phyloP scores from a whole-genome alignment of 2,797 vertebrate species.

The Nasua narica region DNA sequence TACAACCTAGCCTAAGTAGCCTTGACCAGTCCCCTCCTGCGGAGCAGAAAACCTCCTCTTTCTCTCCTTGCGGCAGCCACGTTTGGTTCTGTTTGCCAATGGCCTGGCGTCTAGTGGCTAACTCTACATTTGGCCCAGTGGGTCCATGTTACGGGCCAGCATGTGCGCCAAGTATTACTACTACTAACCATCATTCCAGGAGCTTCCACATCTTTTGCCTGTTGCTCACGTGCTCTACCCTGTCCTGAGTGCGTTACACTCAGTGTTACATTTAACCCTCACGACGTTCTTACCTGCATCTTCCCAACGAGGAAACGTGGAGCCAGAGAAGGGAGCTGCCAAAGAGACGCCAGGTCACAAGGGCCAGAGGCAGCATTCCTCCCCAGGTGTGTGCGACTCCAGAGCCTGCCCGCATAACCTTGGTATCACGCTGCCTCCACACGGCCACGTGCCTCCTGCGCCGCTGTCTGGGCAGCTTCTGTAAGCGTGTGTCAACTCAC shows the following conservation, averaged over 20 bases:
- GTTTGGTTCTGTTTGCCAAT: neutral
- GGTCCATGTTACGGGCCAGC: neutral
- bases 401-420: neutral
- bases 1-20: neutral
- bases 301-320: conserved; percentile 29
- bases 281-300: neutral
- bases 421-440: neutral
- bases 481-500: neutral
- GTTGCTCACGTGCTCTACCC: neutral
- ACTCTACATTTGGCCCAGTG: neutral
- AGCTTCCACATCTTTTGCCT: neutral
- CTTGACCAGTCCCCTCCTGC: neutral
- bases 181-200: neutral
- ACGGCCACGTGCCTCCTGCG: neutral
- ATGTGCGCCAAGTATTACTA: neutral
- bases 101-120: neutral
- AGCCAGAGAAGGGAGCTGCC: neutral
- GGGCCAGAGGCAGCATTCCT: neutral
- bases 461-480: neutral
- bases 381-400: neutral
- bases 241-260: neutral
- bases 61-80: neutral
- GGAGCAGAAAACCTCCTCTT: neutral
- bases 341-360: neutral
- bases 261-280: neutral